Percentiles rank a stretch among this genome's conserved stretches.
Evolutionary conservation across 2,113 vertebrate species (phyloP).

Genomic region (Labeo rohita): DNA sequence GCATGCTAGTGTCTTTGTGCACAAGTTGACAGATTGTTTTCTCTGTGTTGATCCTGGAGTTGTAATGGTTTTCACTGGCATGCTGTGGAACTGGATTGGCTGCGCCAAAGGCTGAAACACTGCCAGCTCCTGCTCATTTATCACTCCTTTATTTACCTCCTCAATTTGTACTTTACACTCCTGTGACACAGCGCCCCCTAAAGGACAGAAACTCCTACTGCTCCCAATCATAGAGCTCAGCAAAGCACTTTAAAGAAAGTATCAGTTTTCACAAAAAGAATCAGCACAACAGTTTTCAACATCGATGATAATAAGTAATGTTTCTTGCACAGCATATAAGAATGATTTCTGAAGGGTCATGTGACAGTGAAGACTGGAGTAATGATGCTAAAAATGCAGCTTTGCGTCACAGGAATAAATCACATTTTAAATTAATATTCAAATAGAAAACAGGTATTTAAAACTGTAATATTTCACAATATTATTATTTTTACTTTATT

Average conservation of each 20-base stretch:
- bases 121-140: slow-evolving; percentile 40
- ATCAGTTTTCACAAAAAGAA: neutral
- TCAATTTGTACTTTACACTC: neutral
- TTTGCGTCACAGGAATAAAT: neutral
- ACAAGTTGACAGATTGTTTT: slow-evolving; percentile 48
- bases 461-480: neutral
- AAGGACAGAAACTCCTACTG: neutral
- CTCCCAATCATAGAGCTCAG: neutral
- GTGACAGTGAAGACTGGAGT: neutral
- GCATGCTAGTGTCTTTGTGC: neutral
- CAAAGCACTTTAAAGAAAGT: neutral
- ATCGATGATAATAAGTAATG: neutral
- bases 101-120: neutral
- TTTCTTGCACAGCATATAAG: neutral
- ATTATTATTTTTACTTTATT: too few species aligned
- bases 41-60: slow-evolving; percentile 40
- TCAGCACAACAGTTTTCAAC: neutral
- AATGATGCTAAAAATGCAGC: neutral
- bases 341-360: neutral
- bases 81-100: slow-evolving; percentile 65
- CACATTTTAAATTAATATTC: neutral
- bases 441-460: neutral
- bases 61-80: slow-evolving; percentile 80
- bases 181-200: slow-evolving; percentile 37
- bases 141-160: slow-evolving; percentile 23